These are phyloP conservation scores for Nymphicus hollandicus DNA, from an alignment of 2,113 vertebrate species.

Conservation along the genomic window DNA sequence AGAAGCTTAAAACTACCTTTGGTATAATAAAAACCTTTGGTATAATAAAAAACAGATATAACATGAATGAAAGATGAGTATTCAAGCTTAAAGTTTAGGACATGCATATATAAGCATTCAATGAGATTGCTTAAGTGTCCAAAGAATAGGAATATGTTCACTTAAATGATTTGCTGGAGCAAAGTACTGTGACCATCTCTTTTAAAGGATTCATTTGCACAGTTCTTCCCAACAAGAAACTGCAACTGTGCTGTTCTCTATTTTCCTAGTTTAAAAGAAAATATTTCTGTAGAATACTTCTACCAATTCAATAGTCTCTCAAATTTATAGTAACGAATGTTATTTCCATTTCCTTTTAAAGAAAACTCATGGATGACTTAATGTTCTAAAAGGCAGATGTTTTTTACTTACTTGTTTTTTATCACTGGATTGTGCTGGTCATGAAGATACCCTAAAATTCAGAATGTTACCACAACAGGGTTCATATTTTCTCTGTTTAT, in stretches of 20 bases:
- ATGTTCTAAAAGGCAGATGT: neutral
- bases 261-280: neutral
- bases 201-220: neutral
- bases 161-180: neutral
- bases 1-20: neutral
- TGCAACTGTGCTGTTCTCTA: neutral
- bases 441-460: neutral
- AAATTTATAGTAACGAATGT: neutral
- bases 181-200: neutral
- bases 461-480: neutral
- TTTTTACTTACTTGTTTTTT: neutral
- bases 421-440: neutral
- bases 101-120: neutral
- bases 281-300: neutral
- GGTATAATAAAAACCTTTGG: neutral
- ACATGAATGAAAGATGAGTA: neutral
- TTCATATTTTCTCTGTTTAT: neutral
- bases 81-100: neutral
- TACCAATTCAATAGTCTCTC: neutral
- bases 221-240: neutral
- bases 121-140: neutral
- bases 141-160: neutral
- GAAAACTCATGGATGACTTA: neutral
- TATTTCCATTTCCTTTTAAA: neutral
- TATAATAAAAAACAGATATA: neutral